Percentiles rank a stretch among this genome's conserved stretches.
Conservation (phyloP, 2,888 invertebrate genomes). For the Creontiades dilutus region DNA sequence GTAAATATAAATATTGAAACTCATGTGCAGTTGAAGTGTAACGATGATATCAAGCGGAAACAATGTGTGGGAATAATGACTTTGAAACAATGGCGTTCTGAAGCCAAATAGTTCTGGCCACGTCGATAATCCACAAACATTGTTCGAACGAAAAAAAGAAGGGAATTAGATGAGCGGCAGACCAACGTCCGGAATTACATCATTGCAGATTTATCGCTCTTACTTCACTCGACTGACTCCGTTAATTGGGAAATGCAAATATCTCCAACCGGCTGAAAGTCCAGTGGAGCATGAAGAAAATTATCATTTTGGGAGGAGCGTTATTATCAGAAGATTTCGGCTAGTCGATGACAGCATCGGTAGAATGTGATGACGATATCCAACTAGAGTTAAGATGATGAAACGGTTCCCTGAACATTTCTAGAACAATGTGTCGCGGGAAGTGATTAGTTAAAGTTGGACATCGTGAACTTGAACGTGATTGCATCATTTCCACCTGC, state of each 20-base stretch:
- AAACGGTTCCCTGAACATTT: background rate
- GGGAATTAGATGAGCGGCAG: background rate
- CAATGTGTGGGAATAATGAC: background rate
- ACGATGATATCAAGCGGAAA: background rate
- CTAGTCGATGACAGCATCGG: background rate
- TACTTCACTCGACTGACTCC: conserved; percentile 11
- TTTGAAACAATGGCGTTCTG: conserved; percentile 5
- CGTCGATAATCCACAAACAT: background rate
- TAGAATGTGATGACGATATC: background rate
- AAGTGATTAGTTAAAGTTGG: background rate
- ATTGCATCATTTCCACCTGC: background rate
- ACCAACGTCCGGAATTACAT: background rate
- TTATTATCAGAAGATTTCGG: background rate
- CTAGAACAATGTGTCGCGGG: background rate
- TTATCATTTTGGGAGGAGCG: background rate
- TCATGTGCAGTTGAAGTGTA: background rate
- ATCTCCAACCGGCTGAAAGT: background rate
- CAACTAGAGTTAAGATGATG: background rate
- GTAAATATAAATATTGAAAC: background rate
- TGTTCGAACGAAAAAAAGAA: background rate
- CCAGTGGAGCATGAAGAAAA: background rate
- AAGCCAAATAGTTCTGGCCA: background rate
- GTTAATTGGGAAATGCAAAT: conserved; percentile 26
- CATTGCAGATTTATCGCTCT: background rate
- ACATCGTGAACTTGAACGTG: background rate